Base-by-base conservation (phyloP, 2,113 vertebrate species). In the Cebidichthys violaceus region DNA sequence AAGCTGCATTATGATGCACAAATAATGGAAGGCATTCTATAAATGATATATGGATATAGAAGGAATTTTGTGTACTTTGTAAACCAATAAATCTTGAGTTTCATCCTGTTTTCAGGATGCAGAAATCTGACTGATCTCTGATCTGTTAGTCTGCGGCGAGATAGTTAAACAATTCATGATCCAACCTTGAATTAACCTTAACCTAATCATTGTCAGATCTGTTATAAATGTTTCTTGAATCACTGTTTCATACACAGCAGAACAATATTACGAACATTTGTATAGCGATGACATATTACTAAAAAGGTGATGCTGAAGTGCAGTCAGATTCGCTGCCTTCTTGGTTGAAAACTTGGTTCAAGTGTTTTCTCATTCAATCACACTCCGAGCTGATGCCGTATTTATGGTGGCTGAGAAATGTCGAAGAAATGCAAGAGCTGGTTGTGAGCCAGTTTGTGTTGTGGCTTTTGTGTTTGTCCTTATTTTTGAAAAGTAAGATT, bases 31-130 rank as follows among this genome's bases (percentile, higher is more conserved):
- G 83, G 90, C 70, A 70, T 88, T 88, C 86, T 91, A 84, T 91
- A 92, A 92, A 82, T 90, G 55, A 88, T 79, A 86, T 86, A 86
- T 86, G 82, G 83, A 85, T 73, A 87, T 83, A 76, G 84, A 89
- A 81, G 80, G 69, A 89, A 73, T 89, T 94, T 90, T 93, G 93
- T 94, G 94, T 90, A 94, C 89, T 94, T 94, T 95, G 92, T 92
- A 93, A 91, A 84, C 86, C 91, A 95, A 94, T 95, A 94, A 95
- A 95, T 80, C 66, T 60, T 85, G 81, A 89, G 79, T 91, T 94
- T 87, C 75, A 79, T 93, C 89, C 90, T 91, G 93, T 92, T 93
- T 89, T 93, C 87, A 86, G 92, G 90, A 92, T 85, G 86, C 70
- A 75, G 66, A 83, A 81, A 39, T 86, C 57, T 62, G 43, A 33